phyloP scores from a whole-genome alignment of 1,140 invertebrate species.

The Calephelis virginiensis region DNA sequence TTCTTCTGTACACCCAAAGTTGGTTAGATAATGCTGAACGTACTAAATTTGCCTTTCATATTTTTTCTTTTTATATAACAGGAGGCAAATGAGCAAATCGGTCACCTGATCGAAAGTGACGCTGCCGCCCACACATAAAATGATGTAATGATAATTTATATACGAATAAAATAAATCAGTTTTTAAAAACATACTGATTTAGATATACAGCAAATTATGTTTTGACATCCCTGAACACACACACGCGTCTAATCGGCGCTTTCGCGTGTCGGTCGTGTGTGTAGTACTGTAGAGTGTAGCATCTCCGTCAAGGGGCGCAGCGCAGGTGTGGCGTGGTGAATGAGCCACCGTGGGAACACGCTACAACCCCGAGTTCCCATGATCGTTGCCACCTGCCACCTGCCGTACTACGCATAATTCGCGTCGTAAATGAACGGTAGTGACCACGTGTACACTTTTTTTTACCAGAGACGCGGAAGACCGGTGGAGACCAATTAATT shows the following conservation, averaged over 20 bases:
- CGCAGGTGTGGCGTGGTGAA: conserved; percentile 69
- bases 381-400: conserved; percentile 64
- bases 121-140: no score
- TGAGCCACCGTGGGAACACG: conserved; percentile 71
- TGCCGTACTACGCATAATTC: conserved; percentile 77
- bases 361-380: conserved; percentile 70
- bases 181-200: no score
- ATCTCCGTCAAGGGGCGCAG: conserved; percentile 73
- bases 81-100: no score
- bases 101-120: no score
- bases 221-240: conserved; percentile 39
- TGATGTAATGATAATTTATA: no score
- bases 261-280: conserved; percentile 72
- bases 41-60: no score
- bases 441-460: conserved; percentile 71
- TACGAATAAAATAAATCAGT: no score
- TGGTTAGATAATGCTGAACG: no score
- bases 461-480: conserved; percentile 71
- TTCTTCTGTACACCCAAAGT: no score
- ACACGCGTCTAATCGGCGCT: conserved; percentile 56
- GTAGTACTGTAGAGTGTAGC: conserved; percentile 26
- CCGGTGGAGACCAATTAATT: conserved; percentile 69
- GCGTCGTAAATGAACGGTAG: conserved; percentile 77
- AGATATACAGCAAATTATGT: not conserved
- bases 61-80: no score